Evolutionary conservation across 2,888 invertebrate genomes (phyloP).

Genomic region (Exocentrus adspersus): DNA sequence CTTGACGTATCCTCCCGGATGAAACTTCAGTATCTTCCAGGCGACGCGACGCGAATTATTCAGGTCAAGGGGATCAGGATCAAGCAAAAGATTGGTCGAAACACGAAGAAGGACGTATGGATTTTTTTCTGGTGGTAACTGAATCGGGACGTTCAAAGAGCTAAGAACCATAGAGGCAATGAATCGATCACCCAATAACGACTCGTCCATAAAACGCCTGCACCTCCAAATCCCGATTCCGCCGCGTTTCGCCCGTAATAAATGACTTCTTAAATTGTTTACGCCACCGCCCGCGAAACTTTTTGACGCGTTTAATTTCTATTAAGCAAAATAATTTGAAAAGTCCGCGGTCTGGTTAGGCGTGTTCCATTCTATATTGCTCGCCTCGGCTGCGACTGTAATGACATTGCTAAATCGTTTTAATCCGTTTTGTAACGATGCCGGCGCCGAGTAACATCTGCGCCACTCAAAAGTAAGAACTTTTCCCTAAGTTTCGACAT

Average conservation of each 20-base stretch:
- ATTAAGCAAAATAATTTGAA: conserved; percentile 28
- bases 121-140: no score
- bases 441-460: conserved; percentile 39
- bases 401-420: conserved; percentile 49
- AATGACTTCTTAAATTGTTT: conserved; percentile 3
- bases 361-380: conserved; percentile 18
- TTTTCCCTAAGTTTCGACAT: conserved; percentile 38
- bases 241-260: background rate
- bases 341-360: conserved; percentile 23
- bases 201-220: background rate
- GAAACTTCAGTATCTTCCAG: no score
- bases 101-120: no score
- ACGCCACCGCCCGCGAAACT: background rate
- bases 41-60: no score
- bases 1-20: no score
- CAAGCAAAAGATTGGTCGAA: no score
- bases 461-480: conserved; percentile 35
- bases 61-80: no score
- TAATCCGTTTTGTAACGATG: conserved; percentile 47
- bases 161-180: no score
- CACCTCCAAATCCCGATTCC: background rate
- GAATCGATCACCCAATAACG: background rate
- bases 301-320: conserved; percentile 23
- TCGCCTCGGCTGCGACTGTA: conserved; percentile 30
- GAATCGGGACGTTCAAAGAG: no score